These are phyloP conservation scores for Lethrus apterus DNA, from an alignment of 1,140 invertebrate genomes.

Conservation along the genomic window DNA sequence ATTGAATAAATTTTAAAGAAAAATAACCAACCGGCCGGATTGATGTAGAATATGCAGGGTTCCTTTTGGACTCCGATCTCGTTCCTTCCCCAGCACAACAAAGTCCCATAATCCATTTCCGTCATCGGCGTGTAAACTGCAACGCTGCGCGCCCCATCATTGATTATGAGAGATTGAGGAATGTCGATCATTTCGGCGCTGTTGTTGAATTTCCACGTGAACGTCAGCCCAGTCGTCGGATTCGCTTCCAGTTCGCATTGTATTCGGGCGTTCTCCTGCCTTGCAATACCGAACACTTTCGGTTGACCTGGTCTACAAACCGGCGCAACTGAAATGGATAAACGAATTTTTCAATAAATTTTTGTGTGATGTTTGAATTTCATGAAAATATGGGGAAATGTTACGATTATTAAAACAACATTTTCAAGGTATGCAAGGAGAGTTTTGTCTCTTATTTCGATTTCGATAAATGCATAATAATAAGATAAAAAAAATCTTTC, in stretches of 20 bases:
- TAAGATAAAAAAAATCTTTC: too few species aligned
- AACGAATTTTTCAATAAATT: too few species aligned
- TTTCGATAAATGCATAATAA: too few species aligned
- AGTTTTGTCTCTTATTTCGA: too few species aligned
- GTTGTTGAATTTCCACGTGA: conserved; percentile 68
- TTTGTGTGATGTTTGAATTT: too few species aligned
- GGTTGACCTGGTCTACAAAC: conserved; percentile 60
- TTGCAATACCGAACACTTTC: conserved; percentile 65
- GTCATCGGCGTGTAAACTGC: conserved; percentile 62
- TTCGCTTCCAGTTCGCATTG: conserved; percentile 80
- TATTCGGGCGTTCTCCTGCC: conserved; percentile 68
- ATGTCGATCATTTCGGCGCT: conserved; percentile 61
- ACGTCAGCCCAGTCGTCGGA: conserved; percentile 59
- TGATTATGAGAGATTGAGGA: conserved; percentile 50
- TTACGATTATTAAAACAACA: too few species aligned
- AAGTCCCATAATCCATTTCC: conserved; percentile 62
- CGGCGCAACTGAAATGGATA: conserved; percentile 53
- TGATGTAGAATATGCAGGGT: conserved; percentile 64
- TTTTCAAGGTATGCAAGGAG: too few species aligned
- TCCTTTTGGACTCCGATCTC: conserved; percentile 57
- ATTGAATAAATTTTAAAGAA: too few species aligned
- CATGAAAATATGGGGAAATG: too few species aligned
- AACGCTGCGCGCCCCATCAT: conserved; percentile 53
- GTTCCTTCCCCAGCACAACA: conserved; percentile 64
- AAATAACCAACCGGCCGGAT: conserved; percentile 66